Base-by-base conservation (phyloP, 2,888 invertebrate species). In the Sclerodermus sp. region DNA sequence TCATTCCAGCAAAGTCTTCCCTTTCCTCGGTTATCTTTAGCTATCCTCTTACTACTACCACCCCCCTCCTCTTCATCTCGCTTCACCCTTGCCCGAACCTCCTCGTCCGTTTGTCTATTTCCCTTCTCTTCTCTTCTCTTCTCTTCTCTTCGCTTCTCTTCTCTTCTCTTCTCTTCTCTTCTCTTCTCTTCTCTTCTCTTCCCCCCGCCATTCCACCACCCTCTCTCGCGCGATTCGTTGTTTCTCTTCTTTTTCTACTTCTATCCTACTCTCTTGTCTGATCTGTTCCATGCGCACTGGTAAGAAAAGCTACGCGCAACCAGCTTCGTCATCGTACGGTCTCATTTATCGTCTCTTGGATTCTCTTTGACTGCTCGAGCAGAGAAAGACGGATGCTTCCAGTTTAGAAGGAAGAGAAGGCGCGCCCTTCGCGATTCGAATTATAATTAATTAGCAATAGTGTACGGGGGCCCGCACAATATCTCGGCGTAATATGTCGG, bases 311-410 rank as follows among this genome's bases (percentile, higher is more conserved):
- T 49, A 48, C 58, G 55, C 46, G 54, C 52, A 57, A 51, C 55
- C 49, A 54, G 66, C 66, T 63, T 66, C 68, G 68, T 71, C 70
- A 70, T 66, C 58, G 46, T 51, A 47, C 57, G 58, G 51, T 64
- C 64, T 68, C 68, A 61, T 70, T 68, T 68, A 68, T 69, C 57
- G 52, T 57, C 45, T 10, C n/a, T 40, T 52, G 57, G 49, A 45
- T 50, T 49, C 48, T 49, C 30, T 32, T 45, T 36, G 16, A 9
- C 4, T 3, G 3, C 23, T 8, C 23, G 23, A 23, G 3, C 3
- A 23, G 8, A 8, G 8, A 23, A 23, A 23, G 23, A 23, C 23
- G 23, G 48, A 38, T 15, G 23, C 12, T 12, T 10, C 12, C 16
- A 16, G 12, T 18, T 38, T 43, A 41, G 30, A n/a, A 13, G 1